Base-by-base conservation (phyloP, 1,140 invertebrate species). In the Telenomus remus region DNA sequence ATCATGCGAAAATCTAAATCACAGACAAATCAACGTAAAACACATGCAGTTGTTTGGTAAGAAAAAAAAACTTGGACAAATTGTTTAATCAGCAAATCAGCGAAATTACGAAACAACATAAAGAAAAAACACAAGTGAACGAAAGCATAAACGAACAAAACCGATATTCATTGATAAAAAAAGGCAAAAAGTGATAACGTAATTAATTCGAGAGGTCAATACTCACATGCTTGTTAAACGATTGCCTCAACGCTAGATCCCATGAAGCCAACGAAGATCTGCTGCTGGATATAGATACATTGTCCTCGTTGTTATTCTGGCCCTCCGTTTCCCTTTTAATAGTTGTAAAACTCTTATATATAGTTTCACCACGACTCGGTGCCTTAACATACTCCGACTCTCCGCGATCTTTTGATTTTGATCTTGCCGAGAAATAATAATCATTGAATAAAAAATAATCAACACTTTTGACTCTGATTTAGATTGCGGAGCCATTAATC, bases 341-440 rank as follows among this genome's bases (percentile, higher is more conserved):
- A 61, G 86, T 85, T 73, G 81, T 89, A 83, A 84, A 87, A 83
- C 82, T 88, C 74, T 89, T 89, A 81, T 82, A 89, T 80, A 87
- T 87, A 57, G 84, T 83, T 37, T 88, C 83, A 60, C 82, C 82
- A 77, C 84, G 81, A 57, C 76, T 87, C 34, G 87, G 86, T 16
- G 77, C 83, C 79, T 88, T 88, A 75, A 83, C 86, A 77, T 89
- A 90, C 54, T 91, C 90, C n/a, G 85, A 85, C 77, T 91, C 91
- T 12, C 89, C 90, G 10, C 94, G 90, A 83, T 95, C 94, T 76
- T 94, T 92, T 1, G 94, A 95, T 83, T 95, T 94, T 53, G 91
- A 88, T 74, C 87, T 88, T 64, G 47, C 54, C 47, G 42, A 71
- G 42, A 65, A 57, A 78, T 60, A 72, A 65, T n/a, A 74, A 77